Evolutionary conservation across 2,888 invertebrate species (phyloP).

Genomic region (Thera obeliscata): DNA sequence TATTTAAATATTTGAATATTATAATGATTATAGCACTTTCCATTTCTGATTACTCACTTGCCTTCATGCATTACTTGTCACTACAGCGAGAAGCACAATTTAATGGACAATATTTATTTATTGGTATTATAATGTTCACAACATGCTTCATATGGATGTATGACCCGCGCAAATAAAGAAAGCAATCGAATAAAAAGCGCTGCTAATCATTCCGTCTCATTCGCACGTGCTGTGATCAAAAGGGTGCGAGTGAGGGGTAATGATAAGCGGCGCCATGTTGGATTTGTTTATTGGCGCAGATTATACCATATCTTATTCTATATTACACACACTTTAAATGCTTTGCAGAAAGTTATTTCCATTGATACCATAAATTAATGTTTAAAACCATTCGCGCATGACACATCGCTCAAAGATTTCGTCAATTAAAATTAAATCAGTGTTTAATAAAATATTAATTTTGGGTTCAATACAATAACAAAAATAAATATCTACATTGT

Average conservation of each 20-base stretch:
- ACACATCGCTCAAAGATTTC: slow-evolving; percentile 35
- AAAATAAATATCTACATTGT: slow-evolving; percentile 84
- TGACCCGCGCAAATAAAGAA: too few relatives aligned
- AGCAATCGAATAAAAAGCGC: too few relatives aligned
- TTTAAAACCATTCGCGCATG: not conserved
- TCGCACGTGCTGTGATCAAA: too few relatives aligned
- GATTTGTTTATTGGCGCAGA: too few relatives aligned
- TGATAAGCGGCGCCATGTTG: too few relatives aligned
- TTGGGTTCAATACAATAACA: slow-evolving; percentile 81
- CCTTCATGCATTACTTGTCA: slow-evolving; percentile 72
- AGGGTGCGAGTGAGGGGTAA: too few relatives aligned
- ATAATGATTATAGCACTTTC: slow-evolving; percentile 81
- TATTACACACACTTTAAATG: slow-evolving; percentile 75
- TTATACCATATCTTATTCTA: slow-evolving; percentile 54
- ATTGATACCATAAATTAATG: slow-evolving; percentile 41
- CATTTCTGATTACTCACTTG: slow-evolving; percentile 69
- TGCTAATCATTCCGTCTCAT: too few relatives aligned
- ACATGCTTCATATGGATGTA: slow-evolving; percentile 50
- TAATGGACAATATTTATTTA: slow-evolving; percentile 51
- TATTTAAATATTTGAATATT: slow-evolving; percentile 82
- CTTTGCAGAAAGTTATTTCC: slow-evolving; percentile 64
- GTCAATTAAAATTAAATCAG: slow-evolving; percentile 56
- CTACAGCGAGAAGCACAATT: slow-evolving; percentile 76
- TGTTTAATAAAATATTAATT: slow-evolving; percentile 55
- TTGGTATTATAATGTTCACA: slow-evolving; percentile 45